Evolutionary conservation across 2,797 vertebrate genomes (phyloP).

Genomic region (Vultur gryphus): DNA sequence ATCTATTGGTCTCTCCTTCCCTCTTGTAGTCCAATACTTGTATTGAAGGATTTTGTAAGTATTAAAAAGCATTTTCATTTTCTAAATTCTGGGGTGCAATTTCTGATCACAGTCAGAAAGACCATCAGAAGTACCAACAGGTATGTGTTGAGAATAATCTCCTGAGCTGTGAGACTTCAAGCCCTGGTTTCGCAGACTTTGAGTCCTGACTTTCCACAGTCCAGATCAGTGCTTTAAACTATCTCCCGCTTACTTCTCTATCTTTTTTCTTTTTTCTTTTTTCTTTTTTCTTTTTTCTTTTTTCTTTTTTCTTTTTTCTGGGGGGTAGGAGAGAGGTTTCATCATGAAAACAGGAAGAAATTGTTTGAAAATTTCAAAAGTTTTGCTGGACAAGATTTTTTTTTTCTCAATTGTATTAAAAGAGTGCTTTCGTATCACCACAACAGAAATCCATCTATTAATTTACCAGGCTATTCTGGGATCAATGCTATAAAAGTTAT

Average conservation of each 20-base stretch:
- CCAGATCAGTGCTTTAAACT: not conserved
- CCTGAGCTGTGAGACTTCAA: not conserved
- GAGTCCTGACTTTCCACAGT: not conserved
- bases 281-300: not conserved
- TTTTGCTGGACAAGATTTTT: not conserved
- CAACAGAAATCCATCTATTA: not conserved
- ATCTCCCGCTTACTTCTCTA: not conserved
- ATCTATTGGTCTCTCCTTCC: not conserved
- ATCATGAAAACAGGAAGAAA: not conserved
- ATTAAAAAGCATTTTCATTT: not conserved
- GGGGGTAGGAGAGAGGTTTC: not conserved
- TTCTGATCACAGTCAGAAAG: not conserved
- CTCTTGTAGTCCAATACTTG: not conserved
- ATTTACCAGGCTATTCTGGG: not conserved
- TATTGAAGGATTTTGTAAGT: not conserved
- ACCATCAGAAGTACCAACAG: not conserved
- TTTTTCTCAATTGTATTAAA: not conserved
- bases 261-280: fast-evolving
- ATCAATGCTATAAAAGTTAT: not conserved
- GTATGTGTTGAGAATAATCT: not conserved
- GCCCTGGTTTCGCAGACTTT: not conserved
- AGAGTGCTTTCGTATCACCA: not conserved
- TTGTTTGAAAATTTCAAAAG: not conserved
- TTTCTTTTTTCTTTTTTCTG: not conserved
- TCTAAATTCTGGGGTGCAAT: not conserved